phyloP scores from a whole-genome alignment of 2,797 vertebrate genomes.

The Ispidina picta region DNA sequence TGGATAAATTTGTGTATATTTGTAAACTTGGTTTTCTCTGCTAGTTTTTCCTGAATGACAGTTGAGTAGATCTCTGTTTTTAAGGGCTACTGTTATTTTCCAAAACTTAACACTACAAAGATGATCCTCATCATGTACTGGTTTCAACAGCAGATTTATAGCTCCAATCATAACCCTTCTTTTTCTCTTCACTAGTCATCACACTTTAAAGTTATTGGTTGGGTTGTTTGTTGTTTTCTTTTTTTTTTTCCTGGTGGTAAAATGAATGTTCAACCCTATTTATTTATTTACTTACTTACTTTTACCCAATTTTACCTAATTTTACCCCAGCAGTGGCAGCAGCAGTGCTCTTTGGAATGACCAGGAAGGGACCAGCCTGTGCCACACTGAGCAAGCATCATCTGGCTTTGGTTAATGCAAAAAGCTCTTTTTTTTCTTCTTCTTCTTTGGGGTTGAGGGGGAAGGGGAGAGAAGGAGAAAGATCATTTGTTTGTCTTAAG shows the following conservation, averaged over 20 bases:
- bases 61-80: not conserved
- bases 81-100: not conserved
- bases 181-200: not conserved
- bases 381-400: not conserved
- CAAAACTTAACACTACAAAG: not conserved
- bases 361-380: not conserved
- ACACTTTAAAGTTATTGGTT: not conserved
- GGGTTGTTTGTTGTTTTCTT: too few species aligned
- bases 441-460: not conserved
- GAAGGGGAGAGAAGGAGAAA: not conserved
- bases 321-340: not conserved
- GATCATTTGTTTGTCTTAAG: not conserved
- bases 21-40: not conserved
- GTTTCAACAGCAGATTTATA: not conserved
- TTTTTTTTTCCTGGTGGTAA: not conserved
- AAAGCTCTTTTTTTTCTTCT: not conserved
- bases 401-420: not conserved
- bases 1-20: not conserved
- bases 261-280: not conserved
- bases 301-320: too few species aligned
- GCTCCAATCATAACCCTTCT: not conserved
- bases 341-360: not conserved
- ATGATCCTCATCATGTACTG: fast-evolving
- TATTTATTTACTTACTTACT: too few species aligned
- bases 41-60: not conserved